These are phyloP conservation scores for Orchesella cincta DNA, from an alignment of 1,140 invertebrate genomes.

Conservation along the genomic window DNA sequence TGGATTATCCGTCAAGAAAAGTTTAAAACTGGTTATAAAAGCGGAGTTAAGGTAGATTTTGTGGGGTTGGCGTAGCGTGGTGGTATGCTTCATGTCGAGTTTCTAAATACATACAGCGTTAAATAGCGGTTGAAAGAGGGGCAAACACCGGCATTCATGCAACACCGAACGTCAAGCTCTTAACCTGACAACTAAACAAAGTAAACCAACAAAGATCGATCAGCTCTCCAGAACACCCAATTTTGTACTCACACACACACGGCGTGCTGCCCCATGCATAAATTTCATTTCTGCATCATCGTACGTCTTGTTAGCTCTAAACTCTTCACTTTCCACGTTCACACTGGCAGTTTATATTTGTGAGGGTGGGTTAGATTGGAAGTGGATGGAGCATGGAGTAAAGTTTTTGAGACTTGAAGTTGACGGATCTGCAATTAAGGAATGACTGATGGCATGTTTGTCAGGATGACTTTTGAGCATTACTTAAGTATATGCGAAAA, in stretches of 20 bases:
- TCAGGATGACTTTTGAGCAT: conserved; percentile 18
- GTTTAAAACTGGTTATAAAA: neutral
- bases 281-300: too few species aligned
- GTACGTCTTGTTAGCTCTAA: too few species aligned
- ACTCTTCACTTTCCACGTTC: neutral
- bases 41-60: neutral
- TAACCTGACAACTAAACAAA: neutral
- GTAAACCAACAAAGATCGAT: too few species aligned
- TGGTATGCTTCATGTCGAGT: neutral
- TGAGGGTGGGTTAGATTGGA: too few species aligned
- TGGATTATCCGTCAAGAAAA: conserved; percentile 23
- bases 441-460: conserved; percentile 49
- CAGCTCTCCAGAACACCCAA: too few species aligned
- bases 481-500: conserved; percentile 4
- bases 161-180: neutral
- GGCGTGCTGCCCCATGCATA: too few species aligned
- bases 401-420: conserved; percentile 42
- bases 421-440: conserved; percentile 50
- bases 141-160: neutral
- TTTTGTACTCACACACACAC: too few species aligned
- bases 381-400: too few species aligned
- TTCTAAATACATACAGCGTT: neutral
- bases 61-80: neutral
- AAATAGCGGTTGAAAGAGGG: conserved; percentile 2
- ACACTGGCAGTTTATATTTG: neutral